Evolutionary conservation across 2,113 vertebrate genomes (phyloP), one percentile per base, ranked within the genome.

Genomic region (Bos taurus): DNA sequence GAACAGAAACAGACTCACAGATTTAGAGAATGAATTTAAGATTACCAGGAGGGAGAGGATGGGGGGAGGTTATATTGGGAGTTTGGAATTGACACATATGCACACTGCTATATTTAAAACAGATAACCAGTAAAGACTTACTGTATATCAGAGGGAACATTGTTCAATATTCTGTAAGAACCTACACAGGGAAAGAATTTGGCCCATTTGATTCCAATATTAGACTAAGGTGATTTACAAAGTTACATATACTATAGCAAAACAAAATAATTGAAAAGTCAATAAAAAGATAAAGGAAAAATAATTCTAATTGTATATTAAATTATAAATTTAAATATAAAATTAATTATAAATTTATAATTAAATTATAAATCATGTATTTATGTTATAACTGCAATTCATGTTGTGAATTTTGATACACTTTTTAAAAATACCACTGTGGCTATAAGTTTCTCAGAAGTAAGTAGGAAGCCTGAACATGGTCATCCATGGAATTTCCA

Each of bases 261-360:
- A 74, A 83, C 48, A 91, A 93, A 95, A 56, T 85, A 85, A 91
- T 30, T 82, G 81, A 92, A 88, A 96, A 93, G 46, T 60, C 57
- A 83, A 46, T 15, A 28, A 36, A 77, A 64, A 12, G 15, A 19
- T 52, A 87, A 77, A 90, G 60, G 16, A 87, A 91, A 88, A 90
- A 78, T 12, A 33, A 92, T 52, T 77, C 30, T 80, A 87, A 78
- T 46, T 89, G 5, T 46, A n/a, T 78, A 48, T 56, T 46, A 80
- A 74, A 40, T 74, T 46, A 46, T 46, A 46, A 46, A 46, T 46
- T 46, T 46, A 46, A 46, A 46, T 46, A 46, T 46, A 46, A 46
- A 46, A 46, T 46, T 46, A 46, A 7, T 46, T 46, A 46, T 46
- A 46, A 46, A 46, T 46, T 46, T 46, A 46, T 46, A 46, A 46